Evolutionary conservation across 64 coral and sea anemone species (phyloP).

Genomic region (Platygyra sinensis): DNA sequence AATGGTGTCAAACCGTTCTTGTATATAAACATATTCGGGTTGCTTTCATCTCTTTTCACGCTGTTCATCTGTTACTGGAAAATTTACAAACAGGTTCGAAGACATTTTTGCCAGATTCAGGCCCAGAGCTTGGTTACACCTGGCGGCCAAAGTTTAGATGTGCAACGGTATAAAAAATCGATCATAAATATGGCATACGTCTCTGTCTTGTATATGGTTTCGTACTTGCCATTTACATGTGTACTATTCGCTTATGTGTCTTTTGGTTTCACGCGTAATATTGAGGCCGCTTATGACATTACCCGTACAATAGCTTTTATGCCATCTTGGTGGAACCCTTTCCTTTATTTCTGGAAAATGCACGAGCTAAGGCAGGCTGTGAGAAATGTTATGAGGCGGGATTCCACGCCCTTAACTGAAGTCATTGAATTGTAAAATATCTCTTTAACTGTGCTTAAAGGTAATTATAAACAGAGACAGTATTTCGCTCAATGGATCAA

Average conservation of each 20-base stretch:
- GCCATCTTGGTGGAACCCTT: slow-evolving; percentile 37
- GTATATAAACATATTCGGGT: slow-evolving; percentile 9
- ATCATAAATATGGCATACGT: slow-evolving; percentile 57
- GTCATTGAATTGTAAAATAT: neutral
- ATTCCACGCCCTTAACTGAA: neutral
- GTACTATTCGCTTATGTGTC: slow-evolving; percentile 33
- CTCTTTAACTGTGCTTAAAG: no score
- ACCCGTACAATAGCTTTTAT: slow-evolving; percentile 40
- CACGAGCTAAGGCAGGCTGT: slow-evolving; percentile 29
- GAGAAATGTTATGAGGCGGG: neutral
- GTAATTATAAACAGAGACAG: no score
- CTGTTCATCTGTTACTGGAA: slow-evolving; percentile 31
- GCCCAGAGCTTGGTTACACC: neutral
- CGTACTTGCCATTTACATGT: slow-evolving; percentile 42
- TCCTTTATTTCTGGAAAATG: slow-evolving; percentile 61
- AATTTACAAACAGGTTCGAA: slow-evolving; percentile 34
- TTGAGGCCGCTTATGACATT: slow-evolving; percentile 35
- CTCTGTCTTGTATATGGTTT: slow-evolving; percentile 39
- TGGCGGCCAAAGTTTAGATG: neutral
- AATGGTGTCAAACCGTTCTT: slow-evolving; percentile 20
- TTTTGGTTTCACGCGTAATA: neutral
- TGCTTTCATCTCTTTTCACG: neutral
- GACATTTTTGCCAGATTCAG: slow-evolving; percentile 11
- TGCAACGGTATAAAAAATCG: slow-evolving; percentile 10
- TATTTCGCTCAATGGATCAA: no score